Evolutionary conservation across 1,140 invertebrate genomes (phyloP).

Genomic region (Gryllus bimaculatus): DNA sequence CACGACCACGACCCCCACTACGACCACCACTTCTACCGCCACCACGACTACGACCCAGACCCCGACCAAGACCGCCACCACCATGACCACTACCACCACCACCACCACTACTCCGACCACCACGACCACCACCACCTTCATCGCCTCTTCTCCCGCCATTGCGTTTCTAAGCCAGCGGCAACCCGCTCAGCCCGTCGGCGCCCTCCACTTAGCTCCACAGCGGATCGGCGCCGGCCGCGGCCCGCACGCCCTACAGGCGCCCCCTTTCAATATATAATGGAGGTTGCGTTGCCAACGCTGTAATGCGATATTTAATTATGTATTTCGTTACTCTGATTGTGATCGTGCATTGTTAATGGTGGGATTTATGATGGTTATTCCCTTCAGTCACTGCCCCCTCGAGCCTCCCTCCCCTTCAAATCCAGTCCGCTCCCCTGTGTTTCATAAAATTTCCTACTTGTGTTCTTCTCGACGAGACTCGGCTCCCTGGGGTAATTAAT

Average conservation of each 20-base stretch:
- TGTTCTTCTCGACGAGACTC: neutral
- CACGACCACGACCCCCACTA: too few species aligned
- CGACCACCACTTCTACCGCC: too few species aligned
- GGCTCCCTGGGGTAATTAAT: neutral
- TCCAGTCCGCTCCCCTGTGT: neutral
- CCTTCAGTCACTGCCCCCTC: neutral
- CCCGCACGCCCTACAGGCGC: neutral
- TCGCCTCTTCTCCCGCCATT: too few species aligned
- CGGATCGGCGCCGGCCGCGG: neutral
- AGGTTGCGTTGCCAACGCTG: neutral
- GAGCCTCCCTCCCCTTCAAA: neutral
- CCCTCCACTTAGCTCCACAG: neutral
- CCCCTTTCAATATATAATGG: neutral
- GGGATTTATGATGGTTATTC: neutral
- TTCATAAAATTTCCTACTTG: neutral
- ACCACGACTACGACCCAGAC: too few species aligned
- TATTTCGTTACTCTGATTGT: slow-evolving; percentile 5
- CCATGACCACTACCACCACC: too few species aligned
- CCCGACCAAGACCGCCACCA: too few species aligned
- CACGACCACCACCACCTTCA: too few species aligned
- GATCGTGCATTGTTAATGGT: neutral
- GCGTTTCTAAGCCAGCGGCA: too few species aligned
- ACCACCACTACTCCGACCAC: too few species aligned
- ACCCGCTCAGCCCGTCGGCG: neutral
- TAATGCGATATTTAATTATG: slow-evolving; percentile 6